phyloP scores from a whole-genome alignment of 2,888 invertebrate species.

The Agrypnus murinus region DNA sequence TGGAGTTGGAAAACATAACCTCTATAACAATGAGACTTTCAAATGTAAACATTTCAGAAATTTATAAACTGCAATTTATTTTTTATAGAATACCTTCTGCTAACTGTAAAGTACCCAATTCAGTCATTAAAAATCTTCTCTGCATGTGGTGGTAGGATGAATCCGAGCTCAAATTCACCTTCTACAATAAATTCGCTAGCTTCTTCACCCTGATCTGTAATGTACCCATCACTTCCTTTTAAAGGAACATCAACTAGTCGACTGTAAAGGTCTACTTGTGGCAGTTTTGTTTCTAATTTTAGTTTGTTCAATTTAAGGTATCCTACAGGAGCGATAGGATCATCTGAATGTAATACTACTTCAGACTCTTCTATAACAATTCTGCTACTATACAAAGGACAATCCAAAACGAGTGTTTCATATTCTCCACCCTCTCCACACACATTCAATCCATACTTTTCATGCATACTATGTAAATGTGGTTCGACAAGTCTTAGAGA shows the following conservation, averaged over 20 bases:
- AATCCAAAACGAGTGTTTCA: constrained; percentile 97
- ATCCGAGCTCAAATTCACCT: constrained; percentile 52
- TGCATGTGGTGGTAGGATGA: too few relatives aligned
- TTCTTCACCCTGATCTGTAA: constrained; percentile 69
- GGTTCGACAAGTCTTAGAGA: constrained; percentile 89
- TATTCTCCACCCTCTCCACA: constrained; percentile 99
- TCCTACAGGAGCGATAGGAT: constrained; percentile 95
- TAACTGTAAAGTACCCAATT: too few relatives aligned
- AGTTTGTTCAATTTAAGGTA: constrained; percentile 92
- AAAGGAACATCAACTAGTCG: constrained; percentile 67
- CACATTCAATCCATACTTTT: constrained; percentile 95
- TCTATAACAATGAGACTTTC: too few relatives aligned
- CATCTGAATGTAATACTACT: constrained; percentile 91
- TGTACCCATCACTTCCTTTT: constrained; percentile 67
- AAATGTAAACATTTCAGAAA: too few relatives aligned
- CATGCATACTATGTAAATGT: constrained; percentile 90
- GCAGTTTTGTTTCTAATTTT: constrained; percentile 82
- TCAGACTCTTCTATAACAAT: constrained; percentile 93
- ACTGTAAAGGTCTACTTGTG: constrained; percentile 65
- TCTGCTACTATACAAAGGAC: constrained; percentile 93
- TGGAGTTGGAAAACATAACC: too few relatives aligned
- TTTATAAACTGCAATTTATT: too few relatives aligned
- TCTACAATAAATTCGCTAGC: constrained; percentile 60
- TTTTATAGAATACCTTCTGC: too few relatives aligned
- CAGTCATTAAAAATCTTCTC: too few relatives aligned